Evolutionary conservation across 1,140 invertebrate genomes (phyloP).

Genomic region (Brachystomella parvula): DNA sequence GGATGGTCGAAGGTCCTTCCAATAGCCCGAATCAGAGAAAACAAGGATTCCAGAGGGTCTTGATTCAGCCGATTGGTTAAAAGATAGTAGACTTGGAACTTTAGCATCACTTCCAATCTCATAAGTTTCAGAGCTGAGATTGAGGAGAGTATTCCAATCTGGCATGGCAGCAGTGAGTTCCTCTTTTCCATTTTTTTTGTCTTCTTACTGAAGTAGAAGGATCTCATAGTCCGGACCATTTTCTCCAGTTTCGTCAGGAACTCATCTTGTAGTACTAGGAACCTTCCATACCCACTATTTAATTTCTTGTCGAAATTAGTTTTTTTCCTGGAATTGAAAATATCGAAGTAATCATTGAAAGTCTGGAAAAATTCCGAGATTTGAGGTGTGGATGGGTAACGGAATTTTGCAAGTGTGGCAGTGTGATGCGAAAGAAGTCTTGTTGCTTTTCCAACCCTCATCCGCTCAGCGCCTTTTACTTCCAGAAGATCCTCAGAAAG

Average conservation of each 20-base stretch:
- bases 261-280: background rate
- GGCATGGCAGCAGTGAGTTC: background rate
- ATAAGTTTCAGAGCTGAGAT: background rate
- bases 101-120: too few relatives aligned
- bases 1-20: background rate
- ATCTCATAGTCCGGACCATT: background rate
- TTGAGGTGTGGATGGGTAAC: background rate
- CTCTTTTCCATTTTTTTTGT: background rate
- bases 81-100: background rate
- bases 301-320: background rate
- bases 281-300: background rate
- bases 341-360: background rate
- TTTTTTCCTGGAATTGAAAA: slow-evolving; percentile 10
- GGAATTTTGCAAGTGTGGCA: background rate
- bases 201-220: background rate
- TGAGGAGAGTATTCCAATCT: background rate
- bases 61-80: background rate
- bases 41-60: background rate
- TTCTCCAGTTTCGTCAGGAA: background rate
- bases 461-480: background rate
- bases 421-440: background rate
- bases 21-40: background rate
- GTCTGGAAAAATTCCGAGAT: background rate
- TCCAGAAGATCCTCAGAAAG: background rate
- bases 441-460: background rate